phyloP scores from a whole-genome alignment of 2,888 invertebrate genomes.

The Amiota mariae region DNA sequence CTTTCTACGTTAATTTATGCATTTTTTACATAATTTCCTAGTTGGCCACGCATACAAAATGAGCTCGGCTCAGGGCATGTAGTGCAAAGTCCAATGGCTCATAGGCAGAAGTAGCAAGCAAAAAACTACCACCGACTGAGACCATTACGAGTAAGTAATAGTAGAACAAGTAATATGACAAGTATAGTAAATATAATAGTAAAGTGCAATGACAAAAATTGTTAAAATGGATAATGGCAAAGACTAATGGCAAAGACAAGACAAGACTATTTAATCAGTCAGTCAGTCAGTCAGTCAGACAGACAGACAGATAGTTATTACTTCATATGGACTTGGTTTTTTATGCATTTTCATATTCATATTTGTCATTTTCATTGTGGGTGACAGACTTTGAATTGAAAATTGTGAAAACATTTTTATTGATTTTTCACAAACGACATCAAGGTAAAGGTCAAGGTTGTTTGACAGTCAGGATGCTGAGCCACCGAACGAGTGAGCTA shows the following conservation, averaged over 20 bases:
- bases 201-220: background rate
- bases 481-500: background rate
- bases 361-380: too few species aligned
- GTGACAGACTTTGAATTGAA: too few species aligned
- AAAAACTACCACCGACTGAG: background rate
- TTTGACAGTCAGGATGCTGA: constrained; percentile 22
- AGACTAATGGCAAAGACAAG: background rate
- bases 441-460: constrained; percentile 60
- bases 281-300: too few species aligned
- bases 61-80: constrained; percentile 2
- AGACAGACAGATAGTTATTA: too few species aligned
- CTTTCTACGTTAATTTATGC: constrained; percentile 51
- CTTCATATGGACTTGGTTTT: too few species aligned
- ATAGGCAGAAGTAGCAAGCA: background rate
- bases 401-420: constrained; percentile 33
- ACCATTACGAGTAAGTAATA: background rate
- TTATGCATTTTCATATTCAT: too few species aligned
- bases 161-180: too few species aligned
- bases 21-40: constrained; percentile 46
- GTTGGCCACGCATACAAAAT: constrained; percentile 26
- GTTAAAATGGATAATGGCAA: background rate
- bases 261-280: background rate
- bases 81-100: constrained; percentile 9
- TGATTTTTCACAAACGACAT: constrained; percentile 52
- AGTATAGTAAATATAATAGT: too few species aligned